phyloP scores from a whole-genome alignment of 2,113 vertebrate genomes.

The Aplodontia rufa region DNA sequence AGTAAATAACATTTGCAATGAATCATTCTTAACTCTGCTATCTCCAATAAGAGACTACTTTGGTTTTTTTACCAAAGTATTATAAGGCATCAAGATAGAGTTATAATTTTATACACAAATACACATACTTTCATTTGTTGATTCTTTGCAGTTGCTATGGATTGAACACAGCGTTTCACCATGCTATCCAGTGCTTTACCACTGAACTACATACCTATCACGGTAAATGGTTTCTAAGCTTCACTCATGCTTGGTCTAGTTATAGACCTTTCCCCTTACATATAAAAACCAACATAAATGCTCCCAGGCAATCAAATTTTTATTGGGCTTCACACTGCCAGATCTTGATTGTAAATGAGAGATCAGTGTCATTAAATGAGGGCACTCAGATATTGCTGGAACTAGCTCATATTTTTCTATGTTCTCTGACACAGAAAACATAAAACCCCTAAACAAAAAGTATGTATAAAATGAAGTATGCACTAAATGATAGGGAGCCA shows the following conservation, averaged over 20 bases:
- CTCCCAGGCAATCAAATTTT: neutral
- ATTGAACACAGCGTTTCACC: too few relatives aligned
- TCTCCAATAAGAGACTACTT: neutral
- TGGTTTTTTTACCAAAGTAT: neutral
- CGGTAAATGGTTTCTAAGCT: neutral
- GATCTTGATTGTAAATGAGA: neutral
- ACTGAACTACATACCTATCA: neutral
- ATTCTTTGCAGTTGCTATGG: too few relatives aligned
- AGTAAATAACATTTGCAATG: neutral
- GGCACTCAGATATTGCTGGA: neutral
- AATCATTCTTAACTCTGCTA: neutral
- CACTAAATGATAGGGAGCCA: neutral
- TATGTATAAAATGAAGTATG: neutral
- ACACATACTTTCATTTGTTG: too few relatives aligned
- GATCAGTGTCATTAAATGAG: neutral
- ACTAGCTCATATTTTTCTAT: neutral
- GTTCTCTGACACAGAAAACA: neutral
- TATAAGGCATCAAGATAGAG: too few relatives aligned
- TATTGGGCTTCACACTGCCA: neutral
- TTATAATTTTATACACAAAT: too few relatives aligned
- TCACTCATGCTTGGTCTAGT: neutral
- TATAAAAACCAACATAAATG: neutral
- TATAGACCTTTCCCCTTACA: neutral
- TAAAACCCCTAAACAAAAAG: neutral
- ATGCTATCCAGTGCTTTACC: neutral